Evolutionary conservation across 2,113 vertebrate species (phyloP).

Genomic region (Actenoides hombroni): DNA sequence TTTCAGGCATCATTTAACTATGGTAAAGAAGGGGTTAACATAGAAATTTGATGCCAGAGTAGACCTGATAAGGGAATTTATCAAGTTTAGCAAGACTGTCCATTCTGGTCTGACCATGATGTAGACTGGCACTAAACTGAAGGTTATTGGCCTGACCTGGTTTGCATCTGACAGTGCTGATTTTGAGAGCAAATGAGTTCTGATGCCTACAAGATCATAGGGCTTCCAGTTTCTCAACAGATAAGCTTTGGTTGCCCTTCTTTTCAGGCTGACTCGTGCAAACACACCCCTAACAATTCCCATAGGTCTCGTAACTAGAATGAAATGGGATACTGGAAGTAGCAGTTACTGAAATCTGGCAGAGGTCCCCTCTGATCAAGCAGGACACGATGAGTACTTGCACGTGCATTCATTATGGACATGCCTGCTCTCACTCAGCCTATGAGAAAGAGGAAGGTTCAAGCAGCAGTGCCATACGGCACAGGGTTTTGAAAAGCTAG

Average conservation of each 20-base stretch:
- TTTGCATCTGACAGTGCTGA: background rate
- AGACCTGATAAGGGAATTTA: background rate
- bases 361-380: background rate
- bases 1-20: background rate
- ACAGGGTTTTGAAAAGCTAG: fast-evolving
- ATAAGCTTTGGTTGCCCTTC: background rate
- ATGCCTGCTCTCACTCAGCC: background rate
- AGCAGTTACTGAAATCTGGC: background rate
- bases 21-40: background rate
- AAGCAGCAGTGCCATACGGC: background rate
- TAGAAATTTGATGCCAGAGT: background rate
- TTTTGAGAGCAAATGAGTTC: background rate
- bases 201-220: background rate
- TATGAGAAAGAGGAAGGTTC: background rate
- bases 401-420: background rate
- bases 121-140: background rate
- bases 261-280: background rate
- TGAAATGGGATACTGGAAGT: background rate
- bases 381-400: background rate
- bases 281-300: background rate
- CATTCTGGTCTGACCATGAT: background rate
- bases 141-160: conserved; percentile 33
- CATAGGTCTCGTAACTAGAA: background rate
- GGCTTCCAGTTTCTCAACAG: conserved; percentile 25
- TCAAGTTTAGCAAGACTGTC: background rate